Conservation (phyloP, 2,113 vertebrate genomes). For the Lipotes vexillifer region DNA sequence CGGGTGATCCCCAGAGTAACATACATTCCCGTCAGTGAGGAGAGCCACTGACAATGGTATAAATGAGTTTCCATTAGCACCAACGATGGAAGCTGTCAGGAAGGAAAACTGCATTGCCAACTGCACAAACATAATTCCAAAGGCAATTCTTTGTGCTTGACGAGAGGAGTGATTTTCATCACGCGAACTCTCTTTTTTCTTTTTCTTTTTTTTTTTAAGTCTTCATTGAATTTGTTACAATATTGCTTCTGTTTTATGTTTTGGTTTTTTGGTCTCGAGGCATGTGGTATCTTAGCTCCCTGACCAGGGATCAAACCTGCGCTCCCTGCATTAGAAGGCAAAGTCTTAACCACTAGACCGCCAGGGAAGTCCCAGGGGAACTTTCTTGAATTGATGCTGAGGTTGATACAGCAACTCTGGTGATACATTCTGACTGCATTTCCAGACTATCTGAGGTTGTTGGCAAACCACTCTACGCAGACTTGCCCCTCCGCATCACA, state of each 20-base stretch:
- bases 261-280: no score
- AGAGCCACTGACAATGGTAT: not conserved
- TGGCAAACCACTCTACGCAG: fast-evolving
- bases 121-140: not conserved
- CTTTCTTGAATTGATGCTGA: not conserved
- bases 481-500: not conserved
- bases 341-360: no score
- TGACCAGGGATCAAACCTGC: no score
- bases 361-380: no score
- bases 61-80: not conserved
- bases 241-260: no score
- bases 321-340: no score
- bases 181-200: not conserved
- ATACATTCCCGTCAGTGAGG: not conserved
- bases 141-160: not conserved
- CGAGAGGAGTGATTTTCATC: not conserved
- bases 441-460: not conserved
- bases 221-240: no score
- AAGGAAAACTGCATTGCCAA: not conserved
- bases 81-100: not conserved
- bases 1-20: not conserved
- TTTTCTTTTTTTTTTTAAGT: no score
- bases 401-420: not conserved
- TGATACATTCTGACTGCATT: not conserved
- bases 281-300: no score